These are phyloP conservation scores for Drosophila mulleri DNA, from an alignment of 2,888 invertebrate species.

Conservation along the genomic window DNA sequence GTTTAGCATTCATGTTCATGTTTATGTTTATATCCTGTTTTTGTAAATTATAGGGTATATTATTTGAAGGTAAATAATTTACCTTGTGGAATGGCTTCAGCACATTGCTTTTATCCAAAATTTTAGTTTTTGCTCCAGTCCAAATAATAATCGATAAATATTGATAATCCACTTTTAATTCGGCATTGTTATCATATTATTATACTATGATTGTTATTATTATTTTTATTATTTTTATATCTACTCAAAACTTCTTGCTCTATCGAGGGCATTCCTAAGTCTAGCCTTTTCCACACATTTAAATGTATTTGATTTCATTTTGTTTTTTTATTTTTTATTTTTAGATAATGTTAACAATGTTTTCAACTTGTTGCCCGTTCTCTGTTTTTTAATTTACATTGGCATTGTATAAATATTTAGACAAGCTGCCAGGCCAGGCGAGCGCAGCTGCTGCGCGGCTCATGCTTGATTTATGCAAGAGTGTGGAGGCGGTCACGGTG, in stretches of 20 bases:
- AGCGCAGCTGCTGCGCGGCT: slow-evolving; percentile 39
- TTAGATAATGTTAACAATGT: slow-evolving; percentile 63
- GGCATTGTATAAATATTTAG: slow-evolving; percentile 78
- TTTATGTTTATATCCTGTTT: not conserved
- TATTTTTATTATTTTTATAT: no score
- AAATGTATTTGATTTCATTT: slow-evolving; percentile 7
- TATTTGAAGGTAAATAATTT: not conserved
- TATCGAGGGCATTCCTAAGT: not conserved
- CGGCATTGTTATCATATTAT: no score
- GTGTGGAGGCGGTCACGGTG: not conserved
- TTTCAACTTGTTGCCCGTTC: slow-evolving; percentile 75
- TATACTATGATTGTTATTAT: no score
- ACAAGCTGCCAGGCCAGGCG: slow-evolving; percentile 57
- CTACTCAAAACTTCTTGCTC: not conserved
- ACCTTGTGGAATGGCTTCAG: no score
- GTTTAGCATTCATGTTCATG: not conserved
- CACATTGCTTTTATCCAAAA: no score
- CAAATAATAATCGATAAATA: not conserved
- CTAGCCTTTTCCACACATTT: not conserved
- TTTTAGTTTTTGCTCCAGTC: no score
- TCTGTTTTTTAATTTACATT: slow-evolving; percentile 78
- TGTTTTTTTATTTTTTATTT: slow-evolving; percentile 23
- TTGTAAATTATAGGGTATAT: not conserved
- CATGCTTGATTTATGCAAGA: slow-evolving; percentile 65
- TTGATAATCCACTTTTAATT: not conserved